Evolutionary conservation across 2,888 invertebrate species (phyloP).

Genomic region (Epirrita christyi): DNA sequence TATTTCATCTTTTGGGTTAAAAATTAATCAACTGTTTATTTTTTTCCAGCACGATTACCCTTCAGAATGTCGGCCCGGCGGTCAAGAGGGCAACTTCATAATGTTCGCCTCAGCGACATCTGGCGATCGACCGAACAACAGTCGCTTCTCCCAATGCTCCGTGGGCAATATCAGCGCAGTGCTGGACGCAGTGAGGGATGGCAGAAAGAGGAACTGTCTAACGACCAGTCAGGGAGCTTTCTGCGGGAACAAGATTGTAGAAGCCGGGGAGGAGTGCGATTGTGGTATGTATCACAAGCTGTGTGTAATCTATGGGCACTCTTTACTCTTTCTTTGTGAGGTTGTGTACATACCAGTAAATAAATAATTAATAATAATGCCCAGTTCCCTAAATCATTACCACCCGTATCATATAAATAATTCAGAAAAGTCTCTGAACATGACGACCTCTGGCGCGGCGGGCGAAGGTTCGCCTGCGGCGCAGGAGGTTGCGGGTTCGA

Average conservation of each 20-base stretch:
- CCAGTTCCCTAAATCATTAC: too few relatives aligned
- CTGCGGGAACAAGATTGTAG: conserved; percentile 99
- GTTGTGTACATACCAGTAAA: too few relatives aligned
- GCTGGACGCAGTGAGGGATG: conserved; percentile 95
- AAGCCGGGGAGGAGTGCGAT: conserved; percentile 99
- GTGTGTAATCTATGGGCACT: too few relatives aligned
- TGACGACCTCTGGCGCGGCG: too few relatives aligned
- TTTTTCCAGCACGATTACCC: conserved; percentile 95
- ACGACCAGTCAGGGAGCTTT: conserved; percentile 95
- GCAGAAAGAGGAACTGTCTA: conserved; percentile 97
- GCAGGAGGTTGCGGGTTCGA: too few relatives aligned
- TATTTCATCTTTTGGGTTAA: too few relatives aligned
- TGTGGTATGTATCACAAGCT: conserved; percentile 82
- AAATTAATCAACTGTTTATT: background rate
- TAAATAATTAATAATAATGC: too few relatives aligned
- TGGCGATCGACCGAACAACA: conserved; percentile 98
- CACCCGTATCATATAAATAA: too few relatives aligned
- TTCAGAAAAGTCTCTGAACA: too few relatives aligned
- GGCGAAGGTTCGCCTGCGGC: too few relatives aligned
- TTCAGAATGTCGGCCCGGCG: conserved; percentile 95
- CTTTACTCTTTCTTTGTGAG: too few relatives aligned
- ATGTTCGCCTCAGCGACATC: conserved; percentile 99
- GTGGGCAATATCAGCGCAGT: conserved; percentile 97
- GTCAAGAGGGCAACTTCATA: conserved; percentile 97
- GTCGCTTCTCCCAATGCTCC: conserved; percentile 97